These are phyloP conservation scores for Epirrita christyi DNA, from an alignment of 2,888 invertebrate genomes.

Conservation along the genomic window DNA sequence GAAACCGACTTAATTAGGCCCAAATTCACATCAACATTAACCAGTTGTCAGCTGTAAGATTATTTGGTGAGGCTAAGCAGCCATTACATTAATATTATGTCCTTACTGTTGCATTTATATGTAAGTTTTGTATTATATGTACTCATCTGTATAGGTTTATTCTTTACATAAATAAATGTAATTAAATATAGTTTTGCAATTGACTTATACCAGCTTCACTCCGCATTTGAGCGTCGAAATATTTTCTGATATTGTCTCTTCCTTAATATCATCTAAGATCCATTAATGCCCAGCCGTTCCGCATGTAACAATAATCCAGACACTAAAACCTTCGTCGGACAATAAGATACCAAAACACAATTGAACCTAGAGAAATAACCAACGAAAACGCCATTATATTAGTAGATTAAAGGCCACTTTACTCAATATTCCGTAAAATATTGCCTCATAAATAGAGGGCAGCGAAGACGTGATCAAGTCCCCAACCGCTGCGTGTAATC, in stretches of 20 bases:
- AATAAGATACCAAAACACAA: slow-evolving; percentile 74
- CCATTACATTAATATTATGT: too few species aligned
- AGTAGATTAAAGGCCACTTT: slow-evolving; percentile 84
- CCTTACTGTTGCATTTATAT: too few species aligned
- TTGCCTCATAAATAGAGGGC: slow-evolving; percentile 80
- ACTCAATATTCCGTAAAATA: slow-evolving; percentile 84
- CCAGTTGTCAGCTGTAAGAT: too few species aligned
- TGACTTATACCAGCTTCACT: slow-evolving; percentile 1
- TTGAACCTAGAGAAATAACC: slow-evolving; percentile 60
- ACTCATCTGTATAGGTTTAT: too few species aligned
- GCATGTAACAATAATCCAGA: slow-evolving; percentile 54
- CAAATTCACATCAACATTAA: too few species aligned
- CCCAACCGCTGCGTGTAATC: slow-evolving; percentile 67
- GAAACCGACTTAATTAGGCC: too few species aligned
- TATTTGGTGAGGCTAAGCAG: too few species aligned
- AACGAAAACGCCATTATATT: slow-evolving; percentile 75
- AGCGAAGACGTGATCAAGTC: slow-evolving; percentile 78
- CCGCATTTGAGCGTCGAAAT: slow-evolving; percentile 10
- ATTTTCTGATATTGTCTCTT: slow-evolving; percentile 21
- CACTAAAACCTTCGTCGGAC: slow-evolving; percentile 59
- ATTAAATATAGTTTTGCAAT: neutral
- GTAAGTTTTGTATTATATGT: too few species aligned
- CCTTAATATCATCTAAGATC: slow-evolving; percentile 27
- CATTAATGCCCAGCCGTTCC: slow-evolving; percentile 27
- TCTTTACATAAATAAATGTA: too few species aligned